Evolutionary conservation across 2,888 invertebrate species (phyloP), one percentile per base, ranked within the genome.

Genomic region (Rhorus exstirpatorius): DNA sequence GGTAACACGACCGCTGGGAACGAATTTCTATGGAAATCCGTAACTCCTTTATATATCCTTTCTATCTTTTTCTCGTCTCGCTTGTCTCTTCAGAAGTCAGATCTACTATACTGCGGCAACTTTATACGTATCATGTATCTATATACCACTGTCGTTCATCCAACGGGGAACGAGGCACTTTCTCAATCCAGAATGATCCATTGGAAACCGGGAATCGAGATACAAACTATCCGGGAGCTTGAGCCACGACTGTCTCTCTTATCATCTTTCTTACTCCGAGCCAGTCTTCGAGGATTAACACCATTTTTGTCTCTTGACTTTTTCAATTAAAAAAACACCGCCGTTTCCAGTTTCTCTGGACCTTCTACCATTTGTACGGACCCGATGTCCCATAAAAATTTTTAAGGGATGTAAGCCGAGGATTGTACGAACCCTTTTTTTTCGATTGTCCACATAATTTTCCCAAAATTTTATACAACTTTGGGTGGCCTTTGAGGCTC

Each of bases 1-100:
- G 53, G 79, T 72, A 76, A 83, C 82, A 76, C 65, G 68, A 60
- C 67, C 76, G 65, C 58, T 76, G 82, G 79, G 67, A 79, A 79
- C 76, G 58, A 72, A 83, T 83, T 83, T 79, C 82, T 67, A 79
- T 79, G 82, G 76, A 79, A 83, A 76, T 83, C 67, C 79, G 75
- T 83, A 83, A 76, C 82, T 83, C 76, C 79, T 55, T 72, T 72
- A n/a, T n/a, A n/a, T n/a, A 76, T 76, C 79, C 71, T 38, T 60
- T 58, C 79, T 51, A 53, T 71, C 65, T 67, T 76, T 53, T 67
- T 75, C 71, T 46, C 41, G 35, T 68, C 46, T 61, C 21, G 24
- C 26, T 35, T 63, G 24, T 72, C 60, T 38, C 44, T 53, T 53
- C 31, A 31, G n/a, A 35, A 75, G 49, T 71, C 76, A 67, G 60